Base-by-base conservation (phyloP, 2,797 vertebrate species). In the Hafferia zeledoni region DNA sequence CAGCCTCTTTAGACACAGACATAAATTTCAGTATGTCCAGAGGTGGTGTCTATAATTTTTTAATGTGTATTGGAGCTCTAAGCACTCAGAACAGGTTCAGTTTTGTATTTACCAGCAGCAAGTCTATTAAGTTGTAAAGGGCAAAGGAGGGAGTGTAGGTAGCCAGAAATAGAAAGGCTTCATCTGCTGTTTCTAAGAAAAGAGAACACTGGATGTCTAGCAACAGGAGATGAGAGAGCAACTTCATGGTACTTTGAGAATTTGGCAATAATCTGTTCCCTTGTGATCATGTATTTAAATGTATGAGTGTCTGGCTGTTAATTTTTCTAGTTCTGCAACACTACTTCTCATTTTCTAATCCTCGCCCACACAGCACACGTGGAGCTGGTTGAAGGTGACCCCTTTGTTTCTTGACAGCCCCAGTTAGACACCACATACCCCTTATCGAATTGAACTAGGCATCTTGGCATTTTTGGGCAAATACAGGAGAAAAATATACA, bases 21-120 rank as follows among this genome's bases (percentile, higher is more conserved):
- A 84, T 96, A 95, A 97, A 97, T 96, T 97, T 95, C 89, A 85
- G 78, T 87, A 80, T 95, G 96, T 95, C 96, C 95, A 96, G 95
- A 96, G 96, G 95, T 96, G 94, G 81, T 95, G 95, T 95, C 96
- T 96, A 94, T 96, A 97, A 97, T 96, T 97, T 96, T 96, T 97
- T 97, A 97, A 97, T 97, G 96, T 78, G 93, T 70, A 31, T 68
- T 94, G 87, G 70, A 94, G 96, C 95, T 89, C 56, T 3, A 33
- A 96, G 92, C 72, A 69, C 95, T 96, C 93, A 80, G 93, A 95
- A 90, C 30, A 70, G 93, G 91, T 95, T 97, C 96, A 96, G 94
- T 96, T 97, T 97, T 97, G 96, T 97, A 95, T 97, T 97, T 97
- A 97, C 94, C 95, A 97, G 96, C 93, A 96, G 95, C 91, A 87